A percentile compares a stretch with the other conserved stretches of the same genome.
Conservation (phyloP, 2,113 vertebrate species). For the Zootoca vivipara region DNA sequence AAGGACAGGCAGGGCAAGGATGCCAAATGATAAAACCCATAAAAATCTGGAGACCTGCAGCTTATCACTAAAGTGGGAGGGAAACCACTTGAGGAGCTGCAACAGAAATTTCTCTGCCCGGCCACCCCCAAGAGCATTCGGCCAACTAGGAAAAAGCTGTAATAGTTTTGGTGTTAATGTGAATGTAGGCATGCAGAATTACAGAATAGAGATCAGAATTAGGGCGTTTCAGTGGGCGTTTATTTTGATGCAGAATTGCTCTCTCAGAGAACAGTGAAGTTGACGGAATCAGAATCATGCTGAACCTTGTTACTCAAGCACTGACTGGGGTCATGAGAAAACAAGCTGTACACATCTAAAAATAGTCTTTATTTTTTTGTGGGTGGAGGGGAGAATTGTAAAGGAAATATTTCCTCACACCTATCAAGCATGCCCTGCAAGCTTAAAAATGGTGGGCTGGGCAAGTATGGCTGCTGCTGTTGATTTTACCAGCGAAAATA, state of each 20-base stretch:
- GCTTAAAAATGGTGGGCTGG: neutral
- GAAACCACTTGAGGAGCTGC: neutral
- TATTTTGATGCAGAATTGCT: conserved; percentile 16
- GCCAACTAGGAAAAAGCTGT: neutral
- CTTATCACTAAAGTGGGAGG: neutral
- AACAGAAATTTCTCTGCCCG: neutral
- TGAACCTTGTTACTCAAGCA: conserved; percentile 15
- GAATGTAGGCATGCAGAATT: conserved; percentile 5
- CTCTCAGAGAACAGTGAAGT: neutral
- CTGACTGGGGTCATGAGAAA: neutral
- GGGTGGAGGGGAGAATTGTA: neutral
- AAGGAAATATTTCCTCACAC: neutral
- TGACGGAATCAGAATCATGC: conserved; percentile 1
- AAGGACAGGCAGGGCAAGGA: neutral
- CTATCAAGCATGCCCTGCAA: neutral
- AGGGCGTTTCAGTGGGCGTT: conserved; percentile 20
- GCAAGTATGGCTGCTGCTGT: neutral
- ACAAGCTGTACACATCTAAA: neutral
- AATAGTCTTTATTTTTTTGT: conserved; percentile 21
- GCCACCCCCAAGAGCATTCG: neutral
- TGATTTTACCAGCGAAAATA: neutral
- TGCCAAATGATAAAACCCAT: neutral
- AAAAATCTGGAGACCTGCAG: neutral
- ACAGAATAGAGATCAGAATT: neutral
- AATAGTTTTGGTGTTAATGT: neutral